phyloP scores from a whole-genome alignment of 1,140 invertebrate genomes.

The Ceratina calcarata region DNA sequence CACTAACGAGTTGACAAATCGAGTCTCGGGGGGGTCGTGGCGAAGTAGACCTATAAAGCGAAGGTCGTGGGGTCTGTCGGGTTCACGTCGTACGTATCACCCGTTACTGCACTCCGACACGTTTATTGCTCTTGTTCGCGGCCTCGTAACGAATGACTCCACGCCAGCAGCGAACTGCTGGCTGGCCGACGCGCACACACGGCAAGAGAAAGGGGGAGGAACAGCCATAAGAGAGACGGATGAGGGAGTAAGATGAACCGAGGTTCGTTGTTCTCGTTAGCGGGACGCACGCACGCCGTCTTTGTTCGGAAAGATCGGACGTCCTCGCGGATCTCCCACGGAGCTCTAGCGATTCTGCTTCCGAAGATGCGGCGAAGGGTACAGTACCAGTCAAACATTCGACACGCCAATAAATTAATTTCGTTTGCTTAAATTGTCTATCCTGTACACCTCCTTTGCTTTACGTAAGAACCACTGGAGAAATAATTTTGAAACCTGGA shows the following conservation, averaged over 20 bases:
- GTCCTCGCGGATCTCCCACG: slow-evolving; percentile 19
- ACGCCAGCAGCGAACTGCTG: slow-evolving; percentile 52
- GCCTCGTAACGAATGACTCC: slow-evolving; percentile 78
- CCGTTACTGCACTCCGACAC: slow-evolving; percentile 74
- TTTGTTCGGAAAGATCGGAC: slow-evolving; percentile 9
- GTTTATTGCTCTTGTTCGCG: slow-evolving; percentile 79
- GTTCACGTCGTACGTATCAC: slow-evolving; percentile 69
- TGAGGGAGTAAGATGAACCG: slow-evolving; percentile 43
- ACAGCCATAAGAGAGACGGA: slow-evolving; percentile 46
- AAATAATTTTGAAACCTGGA: too few species aligned
- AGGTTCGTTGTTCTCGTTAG: slow-evolving; percentile 60
- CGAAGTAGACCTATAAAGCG: slow-evolving; percentile 79
- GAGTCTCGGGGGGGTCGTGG: slow-evolving; percentile 79
- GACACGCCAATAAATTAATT: too few species aligned
- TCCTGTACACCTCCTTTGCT: too few species aligned
- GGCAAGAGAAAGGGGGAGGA: slow-evolving; percentile 24
- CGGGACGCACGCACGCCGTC: slow-evolving; percentile 42
- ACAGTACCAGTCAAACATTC: too few species aligned
- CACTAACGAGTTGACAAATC: slow-evolving; percentile 82
- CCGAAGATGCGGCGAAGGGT: background rate
- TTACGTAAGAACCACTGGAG: too few species aligned
- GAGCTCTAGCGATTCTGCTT: background rate
- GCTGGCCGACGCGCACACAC: slow-evolving; percentile 9
- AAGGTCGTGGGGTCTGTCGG: slow-evolving; percentile 70
- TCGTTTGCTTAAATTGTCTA: too few species aligned